Conservation (phyloP, 2,888 invertebrate genomes). For the Epinotia nisella region DNA sequence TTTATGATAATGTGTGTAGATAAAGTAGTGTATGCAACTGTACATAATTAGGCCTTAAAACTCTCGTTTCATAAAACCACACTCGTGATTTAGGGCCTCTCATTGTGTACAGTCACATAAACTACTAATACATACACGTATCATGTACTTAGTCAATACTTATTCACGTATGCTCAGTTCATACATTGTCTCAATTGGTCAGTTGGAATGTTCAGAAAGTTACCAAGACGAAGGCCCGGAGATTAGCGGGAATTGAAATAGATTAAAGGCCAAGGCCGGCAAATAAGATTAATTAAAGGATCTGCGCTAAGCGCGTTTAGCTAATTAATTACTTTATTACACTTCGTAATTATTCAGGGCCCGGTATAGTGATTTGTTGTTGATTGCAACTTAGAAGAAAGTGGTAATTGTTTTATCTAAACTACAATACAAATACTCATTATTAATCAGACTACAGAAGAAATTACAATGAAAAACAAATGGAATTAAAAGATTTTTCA, state of each 20-base stretch:
- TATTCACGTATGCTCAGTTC: background rate
- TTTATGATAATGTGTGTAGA: no score
- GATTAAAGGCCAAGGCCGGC: slow-evolving; percentile 38
- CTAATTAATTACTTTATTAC: slow-evolving; percentile 40
- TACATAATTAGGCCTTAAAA: no score
- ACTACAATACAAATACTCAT: background rate
- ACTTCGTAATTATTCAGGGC: slow-evolving; percentile 27
- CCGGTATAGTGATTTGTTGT: slow-evolving; percentile 6
- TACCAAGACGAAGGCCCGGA: slow-evolving; percentile 13
- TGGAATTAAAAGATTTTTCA: no score
- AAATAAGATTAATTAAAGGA: slow-evolving; percentile 39
- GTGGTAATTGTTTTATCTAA: background rate
- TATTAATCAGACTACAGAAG: no score
- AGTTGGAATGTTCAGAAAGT: slow-evolving; percentile 14
- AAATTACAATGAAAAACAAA: no score
- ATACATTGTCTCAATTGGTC: slow-evolving; percentile 1
- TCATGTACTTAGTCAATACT: no score
- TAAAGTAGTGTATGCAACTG: no score
- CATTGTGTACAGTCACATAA: no score
- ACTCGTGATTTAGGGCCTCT: no score
- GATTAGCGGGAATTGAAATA: slow-evolving; percentile 36
- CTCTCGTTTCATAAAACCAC: no score
- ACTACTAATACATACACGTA: no score
- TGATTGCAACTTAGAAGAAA: background rate
- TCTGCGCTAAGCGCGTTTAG: slow-evolving; percentile 25